These are phyloP conservation scores for Agrotis ipsilon DNA, from an alignment of 2,888 invertebrate species.

Conservation along the genomic window DNA sequence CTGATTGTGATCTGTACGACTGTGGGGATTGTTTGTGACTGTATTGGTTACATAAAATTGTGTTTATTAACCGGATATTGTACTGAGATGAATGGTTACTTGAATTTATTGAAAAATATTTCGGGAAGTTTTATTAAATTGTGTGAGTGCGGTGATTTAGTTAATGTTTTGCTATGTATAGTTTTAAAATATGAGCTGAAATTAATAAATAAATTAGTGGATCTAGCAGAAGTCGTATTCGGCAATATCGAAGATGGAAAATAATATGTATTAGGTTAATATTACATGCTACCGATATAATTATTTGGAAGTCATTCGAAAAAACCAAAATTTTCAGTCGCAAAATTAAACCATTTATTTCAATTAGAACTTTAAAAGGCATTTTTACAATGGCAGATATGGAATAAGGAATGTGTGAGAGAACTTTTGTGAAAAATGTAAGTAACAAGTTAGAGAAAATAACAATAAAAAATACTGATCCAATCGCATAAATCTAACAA, in stretches of 20 bases:
- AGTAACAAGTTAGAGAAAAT: background rate
- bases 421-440: background rate
- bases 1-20: conserved; percentile 23
- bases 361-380: too few relatives aligned
- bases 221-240: too few relatives aligned
- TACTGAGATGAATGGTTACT: background rate
- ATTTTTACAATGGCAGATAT: too few relatives aligned
- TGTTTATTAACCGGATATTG: conserved; percentile 14
- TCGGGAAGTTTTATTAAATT: too few relatives aligned
- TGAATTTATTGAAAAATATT: background rate
- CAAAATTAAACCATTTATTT: too few relatives aligned
- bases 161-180: too few relatives aligned
- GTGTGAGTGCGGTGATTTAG: too few relatives aligned
- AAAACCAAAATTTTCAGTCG: too few relatives aligned
- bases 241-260: background rate
- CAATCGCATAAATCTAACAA: background rate
- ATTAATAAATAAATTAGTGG: too few relatives aligned
- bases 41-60: conserved; percentile 16
- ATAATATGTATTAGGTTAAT: background rate
- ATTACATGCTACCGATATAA: background rate
- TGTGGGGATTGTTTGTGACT: background rate
- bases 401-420: too few relatives aligned
- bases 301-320: background rate
- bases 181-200: too few relatives aligned
- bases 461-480: background rate